Conservation (phyloP, 2,113 vertebrate species). For the Noturus placidus region DNA sequence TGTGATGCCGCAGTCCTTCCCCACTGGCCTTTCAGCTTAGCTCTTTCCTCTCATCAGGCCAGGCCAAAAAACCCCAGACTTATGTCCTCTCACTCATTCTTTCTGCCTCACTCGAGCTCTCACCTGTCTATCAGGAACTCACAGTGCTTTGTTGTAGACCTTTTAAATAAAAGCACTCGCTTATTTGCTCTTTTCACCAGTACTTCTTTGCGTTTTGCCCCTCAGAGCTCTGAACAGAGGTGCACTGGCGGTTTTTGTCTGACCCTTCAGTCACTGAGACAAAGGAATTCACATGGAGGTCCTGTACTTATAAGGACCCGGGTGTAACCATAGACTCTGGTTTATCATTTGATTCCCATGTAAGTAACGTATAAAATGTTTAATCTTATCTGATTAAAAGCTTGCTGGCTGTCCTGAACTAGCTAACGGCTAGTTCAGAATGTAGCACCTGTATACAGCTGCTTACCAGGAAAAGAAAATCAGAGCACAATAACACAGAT, state of each 20-base stretch:
- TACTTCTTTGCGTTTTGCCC: slow-evolving; percentile 82
- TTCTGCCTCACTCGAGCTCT: slow-evolving; percentile 35
- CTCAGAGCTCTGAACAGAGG: slow-evolving; percentile 81
- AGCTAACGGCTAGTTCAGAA: background rate
- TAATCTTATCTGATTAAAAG: background rate
- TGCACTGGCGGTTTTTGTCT: slow-evolving; percentile 72
- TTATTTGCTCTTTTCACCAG: slow-evolving; percentile 95
- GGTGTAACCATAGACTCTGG: background rate
- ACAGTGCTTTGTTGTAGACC: slow-evolving; percentile 84
- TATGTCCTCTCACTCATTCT: slow-evolving; percentile 59
- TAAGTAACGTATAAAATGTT: background rate
- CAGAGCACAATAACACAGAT: background rate
- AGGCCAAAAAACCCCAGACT: slow-evolving; percentile 85
- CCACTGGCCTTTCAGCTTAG: slow-evolving; percentile 67
- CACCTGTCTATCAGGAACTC: slow-evolving; percentile 69
- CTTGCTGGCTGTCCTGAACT: background rate
- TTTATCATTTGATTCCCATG: background rate
- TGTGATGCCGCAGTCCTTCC: slow-evolving; percentile 89
- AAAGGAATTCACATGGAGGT: slow-evolving; percentile 62
- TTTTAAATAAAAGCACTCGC: slow-evolving; percentile 94
- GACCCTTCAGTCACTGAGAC: slow-evolving; percentile 79
- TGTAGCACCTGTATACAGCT: background rate
- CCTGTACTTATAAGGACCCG: background rate
- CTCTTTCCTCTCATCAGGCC: slow-evolving; percentile 93
- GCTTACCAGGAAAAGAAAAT: background rate